These are phyloP conservation scores for Ptyas mucosa DNA, from an alignment of 2,113 vertebrate genomes.

Conservation along the genomic window DNA sequence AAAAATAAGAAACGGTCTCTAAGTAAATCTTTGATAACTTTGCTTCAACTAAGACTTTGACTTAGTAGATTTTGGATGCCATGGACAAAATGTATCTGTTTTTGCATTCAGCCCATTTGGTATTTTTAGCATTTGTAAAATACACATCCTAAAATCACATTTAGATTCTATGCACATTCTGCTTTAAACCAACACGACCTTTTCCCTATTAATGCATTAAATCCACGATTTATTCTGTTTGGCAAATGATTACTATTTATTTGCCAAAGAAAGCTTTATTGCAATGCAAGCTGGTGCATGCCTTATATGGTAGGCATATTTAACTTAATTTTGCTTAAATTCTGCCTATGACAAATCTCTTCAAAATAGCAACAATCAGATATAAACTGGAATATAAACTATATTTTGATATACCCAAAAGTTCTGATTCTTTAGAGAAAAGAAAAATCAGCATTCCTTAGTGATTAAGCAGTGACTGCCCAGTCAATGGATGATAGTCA, in stretches of 20 bases:
- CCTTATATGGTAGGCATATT: neutral
- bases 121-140: neutral
- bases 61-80: neutral
- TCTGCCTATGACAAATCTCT: neutral
- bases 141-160: neutral
- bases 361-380: neutral
- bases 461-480: neutral
- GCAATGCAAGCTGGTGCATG: neutral
- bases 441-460: neutral
- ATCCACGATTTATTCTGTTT: neutral
- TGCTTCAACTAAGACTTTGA: neutral
- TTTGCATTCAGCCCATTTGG: neutral
- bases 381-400: neutral
- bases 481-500: neutral
- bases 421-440: neutral
- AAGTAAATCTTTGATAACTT: neutral
- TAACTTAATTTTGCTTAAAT: neutral
- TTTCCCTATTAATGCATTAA: neutral
- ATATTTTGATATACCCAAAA: neutral
- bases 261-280: conserved; percentile 4
- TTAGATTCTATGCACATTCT: neutral
- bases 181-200: neutral
- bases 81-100: neutral
- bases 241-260: neutral
- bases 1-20: neutral